Evolutionary conservation across 2,113 vertebrate species (phyloP).

Genomic region (Leptobrachium ailaonicum): DNA sequence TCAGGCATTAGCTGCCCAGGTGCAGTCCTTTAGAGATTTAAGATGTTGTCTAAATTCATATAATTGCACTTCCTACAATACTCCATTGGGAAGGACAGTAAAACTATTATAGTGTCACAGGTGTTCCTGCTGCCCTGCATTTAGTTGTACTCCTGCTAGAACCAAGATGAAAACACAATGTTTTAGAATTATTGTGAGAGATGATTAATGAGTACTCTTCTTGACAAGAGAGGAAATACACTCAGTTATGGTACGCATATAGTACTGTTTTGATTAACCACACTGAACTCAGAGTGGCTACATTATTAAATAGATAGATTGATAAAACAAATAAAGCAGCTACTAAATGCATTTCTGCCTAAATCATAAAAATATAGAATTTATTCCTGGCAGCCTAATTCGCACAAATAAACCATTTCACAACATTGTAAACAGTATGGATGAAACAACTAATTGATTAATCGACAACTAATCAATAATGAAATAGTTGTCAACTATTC

Average conservation of each 20-base stretch:
- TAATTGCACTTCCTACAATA: conserved; percentile 28
- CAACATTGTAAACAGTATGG: too few relatives aligned
- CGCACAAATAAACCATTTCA: too few relatives aligned
- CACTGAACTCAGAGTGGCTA: too few relatives aligned
- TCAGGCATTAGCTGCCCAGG: conserved; percentile 17
- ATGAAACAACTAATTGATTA: too few relatives aligned
- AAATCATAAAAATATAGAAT: too few relatives aligned
- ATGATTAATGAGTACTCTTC: background rate
- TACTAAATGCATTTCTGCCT: too few relatives aligned
- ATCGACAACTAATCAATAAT: too few relatives aligned
- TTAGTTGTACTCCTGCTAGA: background rate
- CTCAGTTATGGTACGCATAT: background rate
- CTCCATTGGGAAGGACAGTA: conserved; percentile 10
- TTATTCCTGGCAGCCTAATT: too few relatives aligned
- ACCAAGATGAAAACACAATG: conserved; percentile 7
- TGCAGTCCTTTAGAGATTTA: conserved; percentile 29
- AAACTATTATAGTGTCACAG: conserved; percentile 10
- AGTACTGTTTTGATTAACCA: too few relatives aligned
- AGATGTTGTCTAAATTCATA: conserved; percentile 15
- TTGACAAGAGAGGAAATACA: background rate
- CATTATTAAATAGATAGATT: too few relatives aligned
- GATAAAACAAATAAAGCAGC: too few relatives aligned
- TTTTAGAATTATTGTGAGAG: background rate
- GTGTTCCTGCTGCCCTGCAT: conserved; percentile 29
- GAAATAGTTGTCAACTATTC: too few relatives aligned